Percentiles rank a stretch among this genome's conserved stretches.
phyloP scores from a whole-genome alignment of 2,797 vertebrate species.

The Pogoniulus pusillus region DNA sequence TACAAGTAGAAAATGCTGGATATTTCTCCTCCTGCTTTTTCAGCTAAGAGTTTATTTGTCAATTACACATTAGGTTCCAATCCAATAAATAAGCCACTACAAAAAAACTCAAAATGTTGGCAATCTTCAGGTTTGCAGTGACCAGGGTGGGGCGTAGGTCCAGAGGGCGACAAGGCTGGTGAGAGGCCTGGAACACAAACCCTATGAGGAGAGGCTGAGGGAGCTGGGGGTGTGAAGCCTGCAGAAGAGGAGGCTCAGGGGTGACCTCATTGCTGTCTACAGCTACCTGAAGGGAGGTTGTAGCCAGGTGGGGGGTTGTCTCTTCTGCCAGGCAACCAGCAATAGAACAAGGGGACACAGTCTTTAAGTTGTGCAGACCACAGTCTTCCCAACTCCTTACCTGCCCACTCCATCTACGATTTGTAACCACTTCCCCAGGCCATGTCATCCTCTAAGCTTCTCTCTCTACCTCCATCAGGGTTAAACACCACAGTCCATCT shows the following conservation, averaged over 20 bases:
- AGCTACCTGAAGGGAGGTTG: no score
- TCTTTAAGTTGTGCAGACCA: no score
- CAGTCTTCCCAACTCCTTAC: neutral
- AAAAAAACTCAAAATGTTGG: neutral
- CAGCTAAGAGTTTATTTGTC: neutral
- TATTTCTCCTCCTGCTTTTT: neutral
- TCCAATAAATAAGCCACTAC: neutral
- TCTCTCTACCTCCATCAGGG: no score
- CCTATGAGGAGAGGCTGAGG: no score
- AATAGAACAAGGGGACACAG: no score
- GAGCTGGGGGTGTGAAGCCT: no score
- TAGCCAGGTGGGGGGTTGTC: no score
- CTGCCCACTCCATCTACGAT: neutral
- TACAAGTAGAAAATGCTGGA: neutral
- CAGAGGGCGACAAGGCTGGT: no score
- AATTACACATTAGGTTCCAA: neutral
- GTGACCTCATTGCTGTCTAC: no score
- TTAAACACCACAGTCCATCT: neutral
- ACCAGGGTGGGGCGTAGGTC: neutral
- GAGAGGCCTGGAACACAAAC: no score
- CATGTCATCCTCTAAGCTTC: neutral
- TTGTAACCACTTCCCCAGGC: accelerated
- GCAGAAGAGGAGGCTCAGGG: no score
- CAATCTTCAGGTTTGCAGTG: neutral
- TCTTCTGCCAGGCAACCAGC: no score